A percentile compares a stretch with the other conserved stretches of the same genome.
phyloP scores from a whole-genome alignment of 2,797 vertebrate genomes.

The Acestrorhynchus altus region DNA sequence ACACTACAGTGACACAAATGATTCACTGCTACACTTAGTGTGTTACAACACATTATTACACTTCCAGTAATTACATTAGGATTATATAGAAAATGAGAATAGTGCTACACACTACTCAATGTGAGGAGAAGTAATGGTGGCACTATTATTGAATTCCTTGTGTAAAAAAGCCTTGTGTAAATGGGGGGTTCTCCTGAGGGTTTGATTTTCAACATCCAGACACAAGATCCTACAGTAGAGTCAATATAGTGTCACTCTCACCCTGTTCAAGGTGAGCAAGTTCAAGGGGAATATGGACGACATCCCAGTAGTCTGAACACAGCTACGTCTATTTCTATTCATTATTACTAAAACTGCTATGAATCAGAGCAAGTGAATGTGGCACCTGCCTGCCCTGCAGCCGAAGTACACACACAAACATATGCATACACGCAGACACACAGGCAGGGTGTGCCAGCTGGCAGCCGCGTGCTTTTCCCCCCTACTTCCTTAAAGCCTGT shows the following conservation, averaged over 20 bases:
- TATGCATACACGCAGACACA: background rate
- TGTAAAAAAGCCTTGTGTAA: background rate
- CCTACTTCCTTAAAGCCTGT: slow-evolving; percentile 70
- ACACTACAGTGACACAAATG: too few species aligned
- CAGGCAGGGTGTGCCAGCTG: slow-evolving; percentile 46
- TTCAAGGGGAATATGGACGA: background rate
- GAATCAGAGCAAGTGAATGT: slow-evolving; percentile 19
- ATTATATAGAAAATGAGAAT: too few species aligned
- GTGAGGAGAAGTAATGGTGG: background rate
- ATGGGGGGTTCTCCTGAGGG: background rate
- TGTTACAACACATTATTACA: too few species aligned
- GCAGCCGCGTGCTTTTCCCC: slow-evolving; percentile 54
- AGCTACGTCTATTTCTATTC: slow-evolving; percentile 10
- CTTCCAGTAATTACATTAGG: too few species aligned
- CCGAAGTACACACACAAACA: slow-evolving; percentile 31
- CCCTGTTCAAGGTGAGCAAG: slow-evolving; percentile 3
- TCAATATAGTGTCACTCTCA: slow-evolving; percentile 5
- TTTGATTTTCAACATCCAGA: slow-evolving; percentile 11
- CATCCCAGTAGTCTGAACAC: background rate
- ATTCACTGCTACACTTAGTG: too few species aligned
- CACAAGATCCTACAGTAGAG: background rate
- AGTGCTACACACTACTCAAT: too few species aligned
- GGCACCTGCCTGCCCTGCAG: slow-evolving; percentile 28
- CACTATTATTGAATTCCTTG: background rate
- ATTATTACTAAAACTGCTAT: slow-evolving; percentile 12